phyloP scores from a whole-genome alignment of 2,888 invertebrate genomes.

The Miltochrista miniata region DNA sequence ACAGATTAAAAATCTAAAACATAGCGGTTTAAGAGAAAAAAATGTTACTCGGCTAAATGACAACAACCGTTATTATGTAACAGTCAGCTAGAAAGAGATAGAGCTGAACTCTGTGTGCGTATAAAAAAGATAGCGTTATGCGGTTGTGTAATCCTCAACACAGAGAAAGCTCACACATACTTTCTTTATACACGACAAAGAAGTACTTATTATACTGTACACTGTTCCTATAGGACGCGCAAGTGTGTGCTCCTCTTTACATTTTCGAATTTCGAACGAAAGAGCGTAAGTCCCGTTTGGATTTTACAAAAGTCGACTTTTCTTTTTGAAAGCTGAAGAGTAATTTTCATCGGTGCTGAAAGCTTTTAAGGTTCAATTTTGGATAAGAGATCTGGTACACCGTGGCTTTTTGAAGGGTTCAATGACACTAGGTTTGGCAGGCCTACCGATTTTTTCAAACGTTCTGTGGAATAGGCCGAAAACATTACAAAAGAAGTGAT shows the following conservation, averaged over 20 bases:
- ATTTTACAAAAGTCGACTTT: conserved; percentile 67
- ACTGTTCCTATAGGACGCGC: conserved; percentile 42
- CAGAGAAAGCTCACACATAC: conserved; percentile 80
- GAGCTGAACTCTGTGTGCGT: conserved; percentile 37
- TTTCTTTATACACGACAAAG: conserved; percentile 63
- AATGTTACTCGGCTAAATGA: conserved; percentile 78
- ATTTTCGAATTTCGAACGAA: conserved; percentile 67
- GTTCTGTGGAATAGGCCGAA: conserved; percentile 45
- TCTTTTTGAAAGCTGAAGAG: conserved; percentile 39
- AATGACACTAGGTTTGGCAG: conserved; percentile 79
- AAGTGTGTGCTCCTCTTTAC: conserved; percentile 70
- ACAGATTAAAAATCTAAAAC: conserved; percentile 53
- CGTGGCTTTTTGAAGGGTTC: conserved; percentile 73
- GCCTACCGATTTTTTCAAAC: conserved; percentile 69
- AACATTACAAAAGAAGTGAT: conserved; percentile 66
- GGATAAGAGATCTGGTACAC: conserved; percentile 34
- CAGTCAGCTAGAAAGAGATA: conserved; percentile 64
- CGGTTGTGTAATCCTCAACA: conserved; percentile 77
- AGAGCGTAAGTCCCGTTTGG: conserved; percentile 62
- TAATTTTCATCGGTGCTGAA: conserved; percentile 49
- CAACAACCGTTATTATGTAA: conserved; percentile 83
- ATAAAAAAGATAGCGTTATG: conserved; percentile 59
- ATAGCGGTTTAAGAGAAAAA: conserved; percentile 69
- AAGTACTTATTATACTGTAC: conserved; percentile 46
- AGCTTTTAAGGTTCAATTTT: conserved; percentile 52